Base-by-base conservation (phyloP, 2,888 invertebrate species). In the Drosophila limbata region DNA sequence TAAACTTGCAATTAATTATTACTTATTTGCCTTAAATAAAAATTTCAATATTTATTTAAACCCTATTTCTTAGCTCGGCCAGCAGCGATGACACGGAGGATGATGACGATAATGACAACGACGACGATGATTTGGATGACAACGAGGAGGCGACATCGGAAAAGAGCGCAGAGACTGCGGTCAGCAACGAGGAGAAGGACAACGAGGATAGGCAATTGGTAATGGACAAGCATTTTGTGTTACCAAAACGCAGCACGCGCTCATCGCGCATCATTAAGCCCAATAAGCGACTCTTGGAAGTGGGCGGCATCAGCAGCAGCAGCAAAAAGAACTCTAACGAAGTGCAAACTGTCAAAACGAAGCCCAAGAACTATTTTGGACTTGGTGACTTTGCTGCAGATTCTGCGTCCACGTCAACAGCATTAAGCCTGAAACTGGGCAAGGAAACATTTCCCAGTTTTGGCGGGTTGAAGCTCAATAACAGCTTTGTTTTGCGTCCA, bases 211-310 rank as follows among this genome's bases (percentile, higher is more conserved):
- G 81, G 17, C 89, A 88, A 66, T 79, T 91, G 65, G 81, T 89
- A 45, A 80, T 91, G 61, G 91, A 91, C 55, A 91, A 91, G 35
- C 89, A 90, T 91, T 97, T 97, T 93, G 95, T 96, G 35, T 93
- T 97, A 71, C 97, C 97, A 17, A 94, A 95, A 50, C 94, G 96
- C 84, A 97, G 97, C 93, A 96, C 95, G 15, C 96, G 97, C 91
- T 97, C 97, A 44, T 97, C 97, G 5, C 94, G 97, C 77, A 96
- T 97, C 45, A 97, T 97, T 59, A 97, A 96, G 91, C 97, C 97
- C 42, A 97, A 97, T 90, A 97, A 97, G 92, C 94, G 96, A 77
- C 96, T 97, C 88, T 94, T 96, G 61, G 96, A 96, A 89, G 94
- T 94, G 69, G 94, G 95, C 73, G 95, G 94, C 25, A 88, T 87